Evolutionary conservation across 2,797 vertebrate species (phyloP).

Genomic region (Syncerus caffer): DNA sequence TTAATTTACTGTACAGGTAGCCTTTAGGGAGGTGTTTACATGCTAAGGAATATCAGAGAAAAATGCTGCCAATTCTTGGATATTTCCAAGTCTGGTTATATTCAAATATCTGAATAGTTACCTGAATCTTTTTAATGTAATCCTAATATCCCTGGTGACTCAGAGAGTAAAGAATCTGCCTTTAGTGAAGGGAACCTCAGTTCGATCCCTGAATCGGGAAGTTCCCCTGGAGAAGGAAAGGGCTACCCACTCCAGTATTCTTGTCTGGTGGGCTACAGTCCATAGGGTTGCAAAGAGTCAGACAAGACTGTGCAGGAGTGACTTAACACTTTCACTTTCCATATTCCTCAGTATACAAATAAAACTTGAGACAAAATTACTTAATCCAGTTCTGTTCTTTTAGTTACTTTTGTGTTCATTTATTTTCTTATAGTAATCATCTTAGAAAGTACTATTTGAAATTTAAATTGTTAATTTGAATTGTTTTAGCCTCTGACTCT

Average conservation of each 20-base stretch:
- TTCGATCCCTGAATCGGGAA: rapidly evolving
- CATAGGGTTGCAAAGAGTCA: not conserved
- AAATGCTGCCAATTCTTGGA: not conserved
- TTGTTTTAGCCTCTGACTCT: not conserved
- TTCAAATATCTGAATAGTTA: conserved; percentile 1
- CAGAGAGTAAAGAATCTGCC: not conserved
- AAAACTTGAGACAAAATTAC: not conserved
- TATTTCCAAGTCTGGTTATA: not conserved
- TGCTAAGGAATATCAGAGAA: not conserved
- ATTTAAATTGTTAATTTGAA: conserved; percentile 34
- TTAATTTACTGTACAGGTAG: not conserved
- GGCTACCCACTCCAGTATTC: not conserved
- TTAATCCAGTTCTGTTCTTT: not conserved
- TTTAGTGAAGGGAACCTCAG: not conserved
- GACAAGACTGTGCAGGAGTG: not conserved
- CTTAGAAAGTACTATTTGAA: not conserved
- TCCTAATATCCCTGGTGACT: not conserved
- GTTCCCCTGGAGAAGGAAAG: not conserved
- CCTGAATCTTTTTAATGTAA: not conserved
- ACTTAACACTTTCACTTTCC: not conserved
- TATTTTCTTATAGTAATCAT: not conserved
- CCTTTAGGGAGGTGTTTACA: not conserved
- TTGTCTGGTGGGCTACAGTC: not conserved
- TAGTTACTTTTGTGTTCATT: conserved; percentile 17
- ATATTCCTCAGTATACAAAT: not conserved